phyloP scores from a whole-genome alignment of 2,797 vertebrate genomes.

The Melanotaenia maccullochi region DNA sequence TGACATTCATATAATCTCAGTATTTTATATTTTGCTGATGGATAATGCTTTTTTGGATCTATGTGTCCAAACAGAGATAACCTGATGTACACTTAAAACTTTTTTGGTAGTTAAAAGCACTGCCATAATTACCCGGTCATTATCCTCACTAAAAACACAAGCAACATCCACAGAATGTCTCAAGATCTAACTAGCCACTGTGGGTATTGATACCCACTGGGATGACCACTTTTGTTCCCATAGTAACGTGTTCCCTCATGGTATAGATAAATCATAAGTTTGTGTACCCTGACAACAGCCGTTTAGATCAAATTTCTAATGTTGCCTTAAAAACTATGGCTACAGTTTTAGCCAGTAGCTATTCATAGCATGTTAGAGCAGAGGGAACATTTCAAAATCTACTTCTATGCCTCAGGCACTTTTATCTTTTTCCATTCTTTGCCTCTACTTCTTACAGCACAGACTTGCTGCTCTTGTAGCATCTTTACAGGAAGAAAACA shows the following conservation, averaged over 20 bases:
- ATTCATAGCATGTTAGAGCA: slow-evolving; percentile 9
- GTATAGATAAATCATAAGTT: slow-evolving; percentile 1
- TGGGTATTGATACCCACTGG: slow-evolving; percentile 1
- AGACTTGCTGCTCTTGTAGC: slow-evolving; percentile 22
- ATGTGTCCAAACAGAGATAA: background rate
- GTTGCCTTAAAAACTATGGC: background rate
- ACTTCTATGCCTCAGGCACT: slow-evolving; percentile 18
- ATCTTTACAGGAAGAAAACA: slow-evolving; percentile 17
- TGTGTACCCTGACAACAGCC: background rate
- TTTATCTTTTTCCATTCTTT: slow-evolving; percentile 43
- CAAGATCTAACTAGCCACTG: slow-evolving; percentile 5
- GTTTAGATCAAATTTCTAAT: background rate
- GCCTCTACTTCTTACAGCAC: slow-evolving; percentile 15
- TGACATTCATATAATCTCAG: background rate
- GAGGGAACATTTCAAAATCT: slow-evolving; percentile 22
- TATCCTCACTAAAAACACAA: background rate
- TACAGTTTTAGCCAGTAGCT: background rate
- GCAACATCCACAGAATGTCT: slow-evolving; percentile 10
- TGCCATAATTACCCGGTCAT: background rate
- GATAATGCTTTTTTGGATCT: slow-evolving; percentile 1
- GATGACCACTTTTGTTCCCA: background rate
- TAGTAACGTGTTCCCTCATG: background rate
- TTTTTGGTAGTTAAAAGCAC: background rate
- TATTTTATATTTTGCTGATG: background rate
- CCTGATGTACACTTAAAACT: background rate